Conservation (phyloP, 2,797 vertebrate species). For the Tapirus indicus region DNA sequence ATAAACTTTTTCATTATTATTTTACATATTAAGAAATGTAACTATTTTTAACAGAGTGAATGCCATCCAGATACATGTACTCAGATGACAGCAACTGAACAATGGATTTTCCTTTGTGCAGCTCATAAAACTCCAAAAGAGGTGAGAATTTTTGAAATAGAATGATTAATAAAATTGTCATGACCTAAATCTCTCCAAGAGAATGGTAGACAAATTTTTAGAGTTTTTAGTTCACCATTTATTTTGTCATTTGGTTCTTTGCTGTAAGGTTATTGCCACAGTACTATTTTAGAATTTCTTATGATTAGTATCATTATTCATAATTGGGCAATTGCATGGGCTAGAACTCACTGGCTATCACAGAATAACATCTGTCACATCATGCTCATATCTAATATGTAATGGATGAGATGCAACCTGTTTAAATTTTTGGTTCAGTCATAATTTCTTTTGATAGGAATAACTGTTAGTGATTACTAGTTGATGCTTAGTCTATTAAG, state of each 20-base stretch:
- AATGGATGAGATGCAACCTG: background rate
- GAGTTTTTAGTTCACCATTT: conserved; percentile 24
- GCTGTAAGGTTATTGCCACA: background rate
- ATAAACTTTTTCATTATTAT: conserved; percentile 39
- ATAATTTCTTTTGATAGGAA: conserved; percentile 41
- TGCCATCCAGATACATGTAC: conserved; percentile 99
- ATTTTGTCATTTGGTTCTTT: conserved; percentile 24
- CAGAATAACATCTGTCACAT: background rate
- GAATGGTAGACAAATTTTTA: conserved; percentile 15
- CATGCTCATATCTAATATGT: background rate
- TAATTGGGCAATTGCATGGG: background rate
- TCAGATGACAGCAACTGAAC: conserved; percentile 99
- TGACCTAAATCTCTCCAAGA: background rate
- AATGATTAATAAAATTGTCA: background rate
- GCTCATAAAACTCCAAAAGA: conserved; percentile 99
- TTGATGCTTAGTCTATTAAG: background rate
- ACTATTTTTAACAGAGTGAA: conserved; percentile 92
- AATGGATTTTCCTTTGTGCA: conserved; percentile 99
- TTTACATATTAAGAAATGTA: conserved; percentile 68
- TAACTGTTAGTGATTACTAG: conserved; percentile 28
- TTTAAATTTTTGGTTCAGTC: conserved; percentile 39
- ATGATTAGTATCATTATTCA: conserved; percentile 7
- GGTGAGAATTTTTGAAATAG: conserved; percentile 86
- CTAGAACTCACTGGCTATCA: background rate
- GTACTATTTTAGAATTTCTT: conserved; percentile 34